These are phyloP conservation scores for Myanophis thanlyinensis DNA, from an alignment of 2,113 vertebrate genomes.

Conservation along the genomic window DNA sequence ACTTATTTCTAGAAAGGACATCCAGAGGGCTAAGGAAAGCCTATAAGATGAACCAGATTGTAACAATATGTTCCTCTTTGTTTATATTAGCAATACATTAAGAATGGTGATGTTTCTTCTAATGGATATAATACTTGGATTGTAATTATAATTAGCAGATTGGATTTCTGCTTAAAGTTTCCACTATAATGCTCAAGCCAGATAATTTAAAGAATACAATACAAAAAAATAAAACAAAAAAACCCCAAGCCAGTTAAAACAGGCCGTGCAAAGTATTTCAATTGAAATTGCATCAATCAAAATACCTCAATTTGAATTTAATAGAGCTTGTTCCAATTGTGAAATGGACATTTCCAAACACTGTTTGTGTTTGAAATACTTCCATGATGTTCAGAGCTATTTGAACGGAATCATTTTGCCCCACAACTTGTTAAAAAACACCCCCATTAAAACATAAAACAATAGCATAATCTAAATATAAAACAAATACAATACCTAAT, in stretches of 20 bases:
- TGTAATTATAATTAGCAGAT: not conserved
- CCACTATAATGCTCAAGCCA: not conserved
- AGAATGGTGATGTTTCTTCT: not conserved
- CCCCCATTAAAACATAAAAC: not conserved
- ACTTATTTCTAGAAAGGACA: not conserved
- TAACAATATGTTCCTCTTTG: not conserved
- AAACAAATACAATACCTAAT: not conserved
- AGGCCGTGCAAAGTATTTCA: not conserved
- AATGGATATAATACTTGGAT: not conserved
- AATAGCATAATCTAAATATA: not conserved
- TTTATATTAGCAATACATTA: not conserved
- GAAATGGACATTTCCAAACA: not conserved
- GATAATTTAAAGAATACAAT: not conserved
- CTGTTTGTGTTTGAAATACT: not conserved
- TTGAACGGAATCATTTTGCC: not conserved
- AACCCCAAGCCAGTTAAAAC: not conserved
- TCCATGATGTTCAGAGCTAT: not conserved
- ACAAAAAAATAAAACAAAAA: not conserved
- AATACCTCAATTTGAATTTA: not conserved
- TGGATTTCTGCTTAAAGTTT: not conserved
- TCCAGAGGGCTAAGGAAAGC: not conserved
- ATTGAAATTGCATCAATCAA: not conserved
- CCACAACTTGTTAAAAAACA: not conserved
- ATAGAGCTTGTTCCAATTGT: not conserved
- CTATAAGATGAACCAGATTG: not conserved